Percentiles rank a stretch among this genome's conserved stretches.
phyloP scores from a whole-genome alignment of 1,140 invertebrate species.

The Drosophila lacertosa region DNA sequence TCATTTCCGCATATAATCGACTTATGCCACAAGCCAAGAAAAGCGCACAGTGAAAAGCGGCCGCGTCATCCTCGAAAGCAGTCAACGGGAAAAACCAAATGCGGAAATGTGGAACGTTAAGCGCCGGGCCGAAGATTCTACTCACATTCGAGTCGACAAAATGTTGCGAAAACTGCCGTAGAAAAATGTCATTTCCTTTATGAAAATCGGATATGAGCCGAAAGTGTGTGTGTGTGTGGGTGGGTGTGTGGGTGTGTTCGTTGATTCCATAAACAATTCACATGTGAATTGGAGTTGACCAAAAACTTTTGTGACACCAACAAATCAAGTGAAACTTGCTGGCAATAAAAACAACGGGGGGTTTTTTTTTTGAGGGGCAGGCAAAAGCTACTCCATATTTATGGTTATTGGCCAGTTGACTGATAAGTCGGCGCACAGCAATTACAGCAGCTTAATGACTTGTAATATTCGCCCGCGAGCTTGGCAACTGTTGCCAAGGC shows the following conservation, averaged over 20 bases:
- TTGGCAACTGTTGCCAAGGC: constrained; percentile 49
- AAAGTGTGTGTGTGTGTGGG: neutral
- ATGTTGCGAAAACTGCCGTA: constrained; percentile 53
- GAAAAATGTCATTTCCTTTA: constrained; percentile 79
- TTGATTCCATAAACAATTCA: constrained; percentile 52
- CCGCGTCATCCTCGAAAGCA: constrained; percentile 35
- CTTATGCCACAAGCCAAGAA: constrained; percentile 56
- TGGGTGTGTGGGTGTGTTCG: constrained; percentile 6
- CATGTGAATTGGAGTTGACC: constrained; percentile 56
- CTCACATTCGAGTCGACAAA: constrained; percentile 44
- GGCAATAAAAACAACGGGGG: constrained; percentile 73
- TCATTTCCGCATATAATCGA: constrained; percentile 82
- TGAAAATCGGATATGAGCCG: constrained; percentile 68
- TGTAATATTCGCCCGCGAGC: constrained; percentile 42
- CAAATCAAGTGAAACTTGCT: constrained; percentile 69
- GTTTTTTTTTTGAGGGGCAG: neutral
- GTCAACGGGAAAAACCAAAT: constrained; percentile 80
- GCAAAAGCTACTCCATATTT: constrained; percentile 49
- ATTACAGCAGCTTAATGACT: constrained; percentile 78
- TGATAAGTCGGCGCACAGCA: constrained; percentile 53
- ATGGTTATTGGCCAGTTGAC: constrained; percentile 63
- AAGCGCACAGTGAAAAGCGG: neutral
- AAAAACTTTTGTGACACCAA: constrained; percentile 60
- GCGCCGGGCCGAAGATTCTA: constrained; percentile 24
- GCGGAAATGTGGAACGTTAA: constrained; percentile 81